A percentile compares a stretch with the other conserved stretches of the same genome.
Evolutionary conservation across 2,797 vertebrate species (phyloP).

Genomic region (Gallinago stenura): DNA sequence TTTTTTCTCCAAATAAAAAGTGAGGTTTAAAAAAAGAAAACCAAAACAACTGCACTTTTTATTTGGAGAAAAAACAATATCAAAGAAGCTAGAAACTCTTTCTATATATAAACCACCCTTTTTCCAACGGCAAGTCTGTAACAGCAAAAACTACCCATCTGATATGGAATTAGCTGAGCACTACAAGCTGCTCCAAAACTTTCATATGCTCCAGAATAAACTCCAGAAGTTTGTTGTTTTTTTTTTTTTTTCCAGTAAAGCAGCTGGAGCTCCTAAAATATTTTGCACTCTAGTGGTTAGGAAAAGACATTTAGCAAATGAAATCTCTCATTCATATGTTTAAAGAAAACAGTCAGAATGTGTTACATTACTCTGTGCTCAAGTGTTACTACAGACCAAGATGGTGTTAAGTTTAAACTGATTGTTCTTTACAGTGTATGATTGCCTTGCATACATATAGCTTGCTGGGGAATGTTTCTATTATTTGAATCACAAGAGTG

Average conservation of each 20-base stretch:
- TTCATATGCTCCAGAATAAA: conserved; percentile 61
- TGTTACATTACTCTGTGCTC: not conserved
- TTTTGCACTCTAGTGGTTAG: conserved; percentile 17
- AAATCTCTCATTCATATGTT: conserved; percentile 24
- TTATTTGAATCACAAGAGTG: not conserved
- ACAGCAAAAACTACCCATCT: conserved; percentile 45
- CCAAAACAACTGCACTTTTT: not conserved
- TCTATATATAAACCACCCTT: conserved; percentile 28
- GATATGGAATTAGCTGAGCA: conserved; percentile 46
- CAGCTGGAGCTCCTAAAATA: conserved; percentile 59
- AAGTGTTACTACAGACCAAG: not conserved
- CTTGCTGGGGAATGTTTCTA: not conserved
- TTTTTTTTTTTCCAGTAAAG: conserved; percentile 57
- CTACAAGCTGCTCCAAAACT: conserved; percentile 33
- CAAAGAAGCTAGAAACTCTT: conserved; percentile 7
- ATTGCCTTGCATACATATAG: not conserved
- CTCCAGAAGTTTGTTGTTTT: not conserved
- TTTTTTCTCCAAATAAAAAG: not conserved
- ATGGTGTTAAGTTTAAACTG: not conserved
- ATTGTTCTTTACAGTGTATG: not conserved
- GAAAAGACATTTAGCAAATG: conserved; percentile 22
- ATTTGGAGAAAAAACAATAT: not conserved
- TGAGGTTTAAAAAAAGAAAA: not conserved
- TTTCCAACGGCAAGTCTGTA: conserved; percentile 44
- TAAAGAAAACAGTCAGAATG: conserved; percentile 1